Percentiles rank a stretch among this genome's conserved stretches.
These are phyloP conservation scores for Enteromius unitaeniatus DNA, from an alignment of 2,797 vertebrate species.

Conservation along the genomic window DNA sequence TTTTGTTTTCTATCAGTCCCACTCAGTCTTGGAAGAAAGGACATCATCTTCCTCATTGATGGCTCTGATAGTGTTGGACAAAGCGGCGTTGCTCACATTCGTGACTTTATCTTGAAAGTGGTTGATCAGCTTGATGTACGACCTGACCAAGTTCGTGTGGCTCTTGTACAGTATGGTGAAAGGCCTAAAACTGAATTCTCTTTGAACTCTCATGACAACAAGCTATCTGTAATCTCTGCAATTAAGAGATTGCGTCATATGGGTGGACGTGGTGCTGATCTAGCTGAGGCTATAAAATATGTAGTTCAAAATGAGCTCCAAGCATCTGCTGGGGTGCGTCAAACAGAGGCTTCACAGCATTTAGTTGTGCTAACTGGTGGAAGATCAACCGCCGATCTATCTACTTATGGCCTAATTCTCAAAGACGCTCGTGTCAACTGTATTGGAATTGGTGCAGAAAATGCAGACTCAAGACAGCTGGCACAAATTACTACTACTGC, in stretches of 20 bases:
- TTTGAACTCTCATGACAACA: constrained; percentile 83
- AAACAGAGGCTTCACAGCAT: constrained; percentile 88
- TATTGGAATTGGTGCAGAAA: constrained; percentile 83
- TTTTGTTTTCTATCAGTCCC: constrained; percentile 46
- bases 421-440: constrained; percentile 77
- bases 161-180: constrained; percentile 88
- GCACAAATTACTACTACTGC: constrained; percentile 76
- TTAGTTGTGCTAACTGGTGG: constrained; percentile 92
- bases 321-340: constrained; percentile 83
- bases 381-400: constrained; percentile 83
- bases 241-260: constrained; percentile 84
- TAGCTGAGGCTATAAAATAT: constrained; percentile 85
- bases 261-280: constrained; percentile 84
- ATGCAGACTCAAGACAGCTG: constrained; percentile 80
- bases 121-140: constrained; percentile 85
- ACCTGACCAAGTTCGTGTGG: constrained; percentile 85
- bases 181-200: constrained; percentile 84
- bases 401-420: constrained; percentile 77
- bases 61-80: constrained; percentile 81
- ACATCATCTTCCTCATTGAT: constrained; percentile 94
- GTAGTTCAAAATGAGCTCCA: constrained; percentile 85
- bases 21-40: constrained; percentile 80
- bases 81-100: constrained; percentile 84
- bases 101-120: constrained; percentile 87
- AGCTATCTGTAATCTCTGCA: constrained; percentile 77